phyloP scores from a whole-genome alignment of 2,113 vertebrate genomes.

The Ceuthmochares aereus region DNA sequence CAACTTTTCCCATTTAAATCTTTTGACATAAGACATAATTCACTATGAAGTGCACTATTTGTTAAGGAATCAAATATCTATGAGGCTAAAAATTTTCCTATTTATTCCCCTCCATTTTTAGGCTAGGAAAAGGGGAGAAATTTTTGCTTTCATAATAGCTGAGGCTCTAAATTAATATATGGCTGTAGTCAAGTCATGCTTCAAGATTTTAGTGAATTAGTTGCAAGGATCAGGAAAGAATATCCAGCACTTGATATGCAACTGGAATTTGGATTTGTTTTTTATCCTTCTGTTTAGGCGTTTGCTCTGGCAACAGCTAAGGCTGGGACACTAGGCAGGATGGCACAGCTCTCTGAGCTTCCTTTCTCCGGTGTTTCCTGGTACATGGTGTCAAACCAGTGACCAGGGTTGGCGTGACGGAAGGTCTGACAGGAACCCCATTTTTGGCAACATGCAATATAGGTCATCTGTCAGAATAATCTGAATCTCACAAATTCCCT shows the following conservation, averaged over 20 bases:
- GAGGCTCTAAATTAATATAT: neutral
- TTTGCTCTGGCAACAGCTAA: neutral
- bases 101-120: neutral
- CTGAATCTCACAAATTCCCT: constrained; percentile 11
- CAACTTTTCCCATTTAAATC: neutral
- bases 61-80: neutral
- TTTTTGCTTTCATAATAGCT: neutral
- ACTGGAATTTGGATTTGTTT: neutral
- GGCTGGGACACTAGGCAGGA: neutral
- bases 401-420: neutral
- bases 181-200: neutral
- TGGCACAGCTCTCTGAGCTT: neutral
- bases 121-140: neutral
- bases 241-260: neutral
- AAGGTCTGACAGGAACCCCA: neutral
- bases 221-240: constrained; percentile 9
- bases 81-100: neutral
- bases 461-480: constrained; percentile 30
- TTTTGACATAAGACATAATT: neutral
- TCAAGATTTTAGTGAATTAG: constrained; percentile 8
- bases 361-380: neutral
- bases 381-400: fast-evolving
- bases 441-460: neutral
- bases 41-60: neutral
- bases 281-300: neutral